A percentile compares a stretch with the other conserved stretches of the same genome.
phyloP scores from a whole-genome alignment of 2,797 vertebrate genomes.

The Smutsia gigantea region DNA sequence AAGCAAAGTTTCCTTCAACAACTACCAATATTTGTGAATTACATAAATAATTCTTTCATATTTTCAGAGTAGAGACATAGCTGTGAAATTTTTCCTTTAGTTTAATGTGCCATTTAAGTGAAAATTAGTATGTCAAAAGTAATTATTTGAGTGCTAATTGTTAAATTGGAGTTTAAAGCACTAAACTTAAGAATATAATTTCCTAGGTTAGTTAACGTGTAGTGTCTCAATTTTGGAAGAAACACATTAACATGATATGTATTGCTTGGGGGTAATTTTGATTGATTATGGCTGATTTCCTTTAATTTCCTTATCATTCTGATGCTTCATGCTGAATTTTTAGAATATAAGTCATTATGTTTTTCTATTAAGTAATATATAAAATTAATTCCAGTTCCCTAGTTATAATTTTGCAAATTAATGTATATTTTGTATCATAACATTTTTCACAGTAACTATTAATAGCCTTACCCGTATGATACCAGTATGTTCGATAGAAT shows the following conservation, averaged over 20 bases:
- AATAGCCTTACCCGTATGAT: not conserved
- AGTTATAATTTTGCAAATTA: slow-evolving; percentile 29
- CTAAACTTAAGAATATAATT: slow-evolving; percentile 48
- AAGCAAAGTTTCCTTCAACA: slow-evolving; percentile 11
- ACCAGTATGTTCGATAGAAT: not conserved
- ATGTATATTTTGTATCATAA: not conserved
- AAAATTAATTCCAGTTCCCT: slow-evolving; percentile 25
- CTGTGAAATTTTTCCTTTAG: slow-evolving; percentile 35
- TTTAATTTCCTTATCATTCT: slow-evolving; percentile 41
- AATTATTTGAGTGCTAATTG: slow-evolving; percentile 65
- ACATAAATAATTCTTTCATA: slow-evolving; percentile 27
- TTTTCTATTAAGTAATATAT: not conserved
- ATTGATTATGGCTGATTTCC: slow-evolving; percentile 40
- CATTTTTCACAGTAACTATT: slow-evolving; percentile 23
- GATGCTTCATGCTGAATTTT: slow-evolving; percentile 1
- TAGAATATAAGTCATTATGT: slow-evolving; percentile 42
- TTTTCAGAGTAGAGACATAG: slow-evolving; percentile 38
- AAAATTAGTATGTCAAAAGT: slow-evolving; percentile 65
- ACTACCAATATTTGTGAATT: slow-evolving; percentile 36
- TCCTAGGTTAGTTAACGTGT: slow-evolving; percentile 62
- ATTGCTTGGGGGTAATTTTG: not conserved
- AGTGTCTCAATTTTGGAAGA: slow-evolving; percentile 48
- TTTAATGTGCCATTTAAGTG: slow-evolving; percentile 54
- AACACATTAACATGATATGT: not conserved
- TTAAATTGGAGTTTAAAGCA: slow-evolving; percentile 45